These are phyloP conservation scores for Crenuchus spilurus DNA, from an alignment of 2,797 vertebrate species.

Conservation along the genomic window DNA sequence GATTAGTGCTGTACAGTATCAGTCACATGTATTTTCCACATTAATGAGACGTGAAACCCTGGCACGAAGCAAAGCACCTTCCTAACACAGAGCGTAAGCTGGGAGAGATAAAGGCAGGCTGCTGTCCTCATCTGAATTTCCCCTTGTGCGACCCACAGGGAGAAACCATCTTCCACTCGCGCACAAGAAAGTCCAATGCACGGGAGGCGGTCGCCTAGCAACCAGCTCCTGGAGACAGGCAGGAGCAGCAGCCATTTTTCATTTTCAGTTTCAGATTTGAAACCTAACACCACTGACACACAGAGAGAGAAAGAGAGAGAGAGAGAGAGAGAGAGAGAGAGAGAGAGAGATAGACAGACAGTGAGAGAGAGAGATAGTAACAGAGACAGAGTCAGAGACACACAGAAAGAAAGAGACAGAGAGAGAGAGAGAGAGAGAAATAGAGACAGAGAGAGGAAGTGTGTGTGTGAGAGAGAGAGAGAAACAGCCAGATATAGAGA, in stretches of 20 bases:
- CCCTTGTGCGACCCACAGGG: conserved; percentile 60
- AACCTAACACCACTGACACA: conserved; percentile 67
- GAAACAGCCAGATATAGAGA: no score
- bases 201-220: conserved; percentile 79
- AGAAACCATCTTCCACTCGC: conserved; percentile 78
- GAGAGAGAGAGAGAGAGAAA: no score
- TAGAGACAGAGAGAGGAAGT: no score
- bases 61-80: conserved; percentile 3
- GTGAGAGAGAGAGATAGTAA: background rate
- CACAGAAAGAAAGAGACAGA: no score
- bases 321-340: conserved; percentile 4
- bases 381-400: background rate
- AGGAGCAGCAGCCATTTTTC: conserved; percentile 74
- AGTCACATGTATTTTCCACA: background rate
- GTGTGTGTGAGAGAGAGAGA: no score
- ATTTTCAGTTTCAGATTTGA: conserved; percentile 72
- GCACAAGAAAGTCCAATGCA: conserved; percentile 62
- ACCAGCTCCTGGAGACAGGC: conserved; percentile 72
- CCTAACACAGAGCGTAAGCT: conserved; percentile 7
- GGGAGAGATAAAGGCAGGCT: conserved; percentile 26
- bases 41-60: background rate
- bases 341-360: no score
- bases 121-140: conserved; percentile 46
- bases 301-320: background rate
- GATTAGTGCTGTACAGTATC: background rate